Evolutionary conservation across 92 coral and sea anemone genomes (phyloP).

Genomic region (Chrysogorgia sp.): DNA sequence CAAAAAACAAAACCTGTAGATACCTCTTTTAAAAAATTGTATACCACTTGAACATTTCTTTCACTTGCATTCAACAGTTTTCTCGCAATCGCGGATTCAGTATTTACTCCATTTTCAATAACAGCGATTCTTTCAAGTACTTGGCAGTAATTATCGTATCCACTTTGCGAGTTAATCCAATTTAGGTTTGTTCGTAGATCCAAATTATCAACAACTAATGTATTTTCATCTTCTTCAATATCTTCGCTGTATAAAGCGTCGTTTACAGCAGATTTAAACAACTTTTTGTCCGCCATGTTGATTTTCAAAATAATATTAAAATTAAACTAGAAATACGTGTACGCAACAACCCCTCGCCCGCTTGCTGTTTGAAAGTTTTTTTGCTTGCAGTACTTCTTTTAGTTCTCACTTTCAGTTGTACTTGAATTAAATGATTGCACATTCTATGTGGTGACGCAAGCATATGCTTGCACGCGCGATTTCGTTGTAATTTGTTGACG

Average conservation of each 20-base stretch:
- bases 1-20: not conserved
- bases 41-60: slow-evolving; percentile 1
- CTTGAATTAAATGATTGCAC: too few relatives aligned
- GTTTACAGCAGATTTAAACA: too few relatives aligned
- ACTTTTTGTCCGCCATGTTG: not conserved
- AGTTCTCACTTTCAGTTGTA: too few relatives aligned
- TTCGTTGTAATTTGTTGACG: too few relatives aligned
- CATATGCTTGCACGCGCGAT: too few relatives aligned
- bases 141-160: slow-evolving; percentile 7
- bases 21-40: not conserved
- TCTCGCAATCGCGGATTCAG: slow-evolving; percentile 6
- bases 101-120: not conserved
- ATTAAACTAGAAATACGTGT: too few relatives aligned
- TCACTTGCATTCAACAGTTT: slow-evolving; percentile 4
- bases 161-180: slow-evolving; percentile 15
- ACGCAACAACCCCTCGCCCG: too few relatives aligned
- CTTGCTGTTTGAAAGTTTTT: too few relatives aligned
- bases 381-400: too few relatives aligned
- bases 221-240: slow-evolving; percentile 3
- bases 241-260: too few relatives aligned
- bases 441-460: too few relatives aligned
- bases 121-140: slow-evolving; percentile 3
- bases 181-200: not conserved
- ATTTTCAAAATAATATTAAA: not conserved
- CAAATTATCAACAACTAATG: not conserved